Percentiles rank a stretch among this genome's conserved stretches.
These are phyloP conservation scores for Chamaetylas fuelleborni DNA, from an alignment of 2,113 vertebrate genomes.

Conservation along the genomic window DNA sequence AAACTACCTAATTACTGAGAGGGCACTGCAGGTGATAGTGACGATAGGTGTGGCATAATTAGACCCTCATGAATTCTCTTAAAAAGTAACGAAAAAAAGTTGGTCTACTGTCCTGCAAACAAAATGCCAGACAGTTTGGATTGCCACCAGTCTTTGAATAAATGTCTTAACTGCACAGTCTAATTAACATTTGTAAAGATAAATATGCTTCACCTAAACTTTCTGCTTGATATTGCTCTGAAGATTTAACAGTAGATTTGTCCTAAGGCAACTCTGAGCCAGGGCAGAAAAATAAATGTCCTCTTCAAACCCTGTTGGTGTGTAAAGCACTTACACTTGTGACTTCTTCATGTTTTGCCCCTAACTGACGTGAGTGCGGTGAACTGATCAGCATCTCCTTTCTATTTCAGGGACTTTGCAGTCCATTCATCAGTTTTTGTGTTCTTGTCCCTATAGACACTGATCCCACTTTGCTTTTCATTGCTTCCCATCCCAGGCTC, in stretches of 20 bases:
- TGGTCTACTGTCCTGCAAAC: neutral
- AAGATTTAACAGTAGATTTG: neutral
- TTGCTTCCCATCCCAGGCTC: neutral
- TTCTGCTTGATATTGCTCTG: neutral
- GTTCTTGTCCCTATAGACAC: neutral
- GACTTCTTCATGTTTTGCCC: neutral
- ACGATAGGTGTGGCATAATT: neutral
- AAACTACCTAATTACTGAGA: neutral
- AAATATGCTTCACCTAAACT: neutral
- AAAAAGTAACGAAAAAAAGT: neutral
- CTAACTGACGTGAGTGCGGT: rapidly evolving
- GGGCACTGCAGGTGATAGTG: neutral
- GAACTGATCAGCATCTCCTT: rapidly evolving
- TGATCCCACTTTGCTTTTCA: neutral
- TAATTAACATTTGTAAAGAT: neutral
- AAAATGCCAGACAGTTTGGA: neutral
- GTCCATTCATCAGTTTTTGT: neutral
- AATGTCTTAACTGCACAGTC: neutral
- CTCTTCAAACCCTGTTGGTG: neutral
- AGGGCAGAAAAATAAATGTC: neutral
- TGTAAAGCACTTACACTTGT: neutral
- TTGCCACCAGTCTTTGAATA: neutral
- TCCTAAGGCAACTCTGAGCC: neutral
- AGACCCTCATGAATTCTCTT: neutral
- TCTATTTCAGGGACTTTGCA: neutral